Percentiles rank a stretch among this genome's conserved stretches.
Conservation (phyloP, 2,888 invertebrate genomes). For the Reticulitermes lucifugus region DNA sequence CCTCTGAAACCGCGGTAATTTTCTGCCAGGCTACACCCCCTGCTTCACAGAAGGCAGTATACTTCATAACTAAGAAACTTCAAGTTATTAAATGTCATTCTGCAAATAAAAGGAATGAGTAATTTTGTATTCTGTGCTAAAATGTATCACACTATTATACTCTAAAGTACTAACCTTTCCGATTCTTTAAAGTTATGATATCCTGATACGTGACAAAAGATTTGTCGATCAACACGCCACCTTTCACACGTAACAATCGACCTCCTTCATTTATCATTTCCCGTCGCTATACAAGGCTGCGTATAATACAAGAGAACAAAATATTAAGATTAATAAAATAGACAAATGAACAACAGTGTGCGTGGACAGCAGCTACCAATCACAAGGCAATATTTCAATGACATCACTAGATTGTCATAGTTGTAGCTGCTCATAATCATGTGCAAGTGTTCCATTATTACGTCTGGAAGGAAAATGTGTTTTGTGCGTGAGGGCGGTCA, state of each 20-base stretch:
- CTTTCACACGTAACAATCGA: slow-evolving; percentile 9
- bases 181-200: not conserved
- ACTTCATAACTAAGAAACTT: too few species aligned
- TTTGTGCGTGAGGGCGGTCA: slow-evolving; percentile 9
- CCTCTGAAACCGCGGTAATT: too few species aligned
- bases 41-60: too few species aligned
- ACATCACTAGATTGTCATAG: slow-evolving; percentile 5
- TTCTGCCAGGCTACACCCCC: too few species aligned
- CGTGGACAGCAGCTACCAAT: slow-evolving; percentile 29
- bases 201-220: slow-evolving; percentile 5
- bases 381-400: slow-evolving; percentile 6
- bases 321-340: not conserved
- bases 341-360: slow-evolving; percentile 27
- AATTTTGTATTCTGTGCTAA: too few species aligned
- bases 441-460: not conserved
- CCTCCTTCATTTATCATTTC: slow-evolving; percentile 10
- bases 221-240: slow-evolving; percentile 10
- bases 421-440: slow-evolving; percentile 1
- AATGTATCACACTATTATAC: not conserved
- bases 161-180: not conserved
- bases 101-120: too few species aligned
- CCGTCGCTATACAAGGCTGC: not conserved
- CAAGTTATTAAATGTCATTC: too few species aligned
- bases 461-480: slow-evolving; percentile 22
- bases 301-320: not conserved